Conservation (phyloP, 2,797 vertebrate species). For the Dermochelys coriacea region DNA sequence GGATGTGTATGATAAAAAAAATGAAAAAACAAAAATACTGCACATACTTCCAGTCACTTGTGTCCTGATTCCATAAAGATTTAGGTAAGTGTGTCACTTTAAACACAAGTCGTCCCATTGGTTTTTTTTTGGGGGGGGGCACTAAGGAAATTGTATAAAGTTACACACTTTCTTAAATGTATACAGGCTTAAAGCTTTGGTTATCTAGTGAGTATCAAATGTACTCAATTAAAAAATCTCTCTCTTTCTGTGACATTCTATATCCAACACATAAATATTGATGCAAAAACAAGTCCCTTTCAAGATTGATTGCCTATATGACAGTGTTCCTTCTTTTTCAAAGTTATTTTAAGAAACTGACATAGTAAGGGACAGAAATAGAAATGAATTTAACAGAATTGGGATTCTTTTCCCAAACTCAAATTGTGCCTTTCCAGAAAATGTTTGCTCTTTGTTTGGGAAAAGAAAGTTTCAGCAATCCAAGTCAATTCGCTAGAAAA, state of each 20-base stretch:
- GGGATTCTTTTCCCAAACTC: background rate
- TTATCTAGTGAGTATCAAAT: background rate
- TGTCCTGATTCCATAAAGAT: background rate
- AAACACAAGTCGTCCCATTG: background rate
- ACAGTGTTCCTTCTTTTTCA: background rate
- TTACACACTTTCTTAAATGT: rapidly evolving
- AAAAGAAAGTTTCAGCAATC: slow-evolving; percentile 62
- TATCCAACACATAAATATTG: background rate
- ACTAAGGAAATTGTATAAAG: background rate
- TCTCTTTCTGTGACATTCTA: background rate
- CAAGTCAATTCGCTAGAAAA: slow-evolving; percentile 56
- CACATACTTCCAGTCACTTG: background rate
- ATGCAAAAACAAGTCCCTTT: background rate
- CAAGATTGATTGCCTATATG: background rate
- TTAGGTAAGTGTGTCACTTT: rapidly evolving
- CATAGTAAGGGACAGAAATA: rapidly evolving
- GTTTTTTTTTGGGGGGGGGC: background rate
- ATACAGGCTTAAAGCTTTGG: rapidly evolving
- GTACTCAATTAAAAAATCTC: background rate
- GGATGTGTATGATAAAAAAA: background rate
- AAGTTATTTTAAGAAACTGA: rapidly evolving
- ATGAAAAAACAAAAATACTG: background rate
- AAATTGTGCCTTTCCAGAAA: background rate
- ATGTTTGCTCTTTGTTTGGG: background rate
- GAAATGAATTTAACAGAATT: background rate